These are phyloP conservation scores for Incurvaria masculella DNA, from an alignment of 2,888 invertebrate genomes.

Conservation along the genomic window DNA sequence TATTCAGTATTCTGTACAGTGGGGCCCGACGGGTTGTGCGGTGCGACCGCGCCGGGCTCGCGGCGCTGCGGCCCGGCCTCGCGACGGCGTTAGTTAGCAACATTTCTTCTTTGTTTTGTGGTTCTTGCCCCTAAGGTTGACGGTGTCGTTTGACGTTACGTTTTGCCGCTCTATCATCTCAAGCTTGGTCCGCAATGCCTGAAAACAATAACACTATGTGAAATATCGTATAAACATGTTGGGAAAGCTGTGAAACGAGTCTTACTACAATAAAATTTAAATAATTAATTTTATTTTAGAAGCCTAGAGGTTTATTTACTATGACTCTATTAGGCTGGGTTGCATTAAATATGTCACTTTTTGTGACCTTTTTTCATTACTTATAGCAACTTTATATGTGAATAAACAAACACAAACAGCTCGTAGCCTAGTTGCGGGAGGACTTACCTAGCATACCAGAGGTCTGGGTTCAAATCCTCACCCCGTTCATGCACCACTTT, in stretches of 20 bases:
- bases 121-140: slow-evolving; percentile 67
- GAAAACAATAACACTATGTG: slow-evolving; percentile 36
- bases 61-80: neutral
- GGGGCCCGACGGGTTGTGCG: neutral
- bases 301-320: neutral
- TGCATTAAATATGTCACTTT: neutral
- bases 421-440: too few species aligned
- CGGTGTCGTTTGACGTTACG: slow-evolving; percentile 65
- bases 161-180: slow-evolving; percentile 74
- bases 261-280: neutral
- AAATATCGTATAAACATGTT: neutral
- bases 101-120: slow-evolving; percentile 61
- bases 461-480: too few species aligned
- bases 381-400: neutral
- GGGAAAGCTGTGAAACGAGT: neutral
- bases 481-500: too few species aligned
- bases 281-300: neutral
- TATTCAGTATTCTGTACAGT: too few species aligned
- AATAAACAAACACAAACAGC: too few species aligned
- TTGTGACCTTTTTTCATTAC: neutral
- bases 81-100: slow-evolving; percentile 53
- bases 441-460: too few species aligned
- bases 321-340: neutral
- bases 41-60: neutral
- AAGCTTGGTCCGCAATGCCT: slow-evolving; percentile 84